Conservation (phyloP, 2,113 vertebrate genomes). For the Vireo altiloquus region DNA sequence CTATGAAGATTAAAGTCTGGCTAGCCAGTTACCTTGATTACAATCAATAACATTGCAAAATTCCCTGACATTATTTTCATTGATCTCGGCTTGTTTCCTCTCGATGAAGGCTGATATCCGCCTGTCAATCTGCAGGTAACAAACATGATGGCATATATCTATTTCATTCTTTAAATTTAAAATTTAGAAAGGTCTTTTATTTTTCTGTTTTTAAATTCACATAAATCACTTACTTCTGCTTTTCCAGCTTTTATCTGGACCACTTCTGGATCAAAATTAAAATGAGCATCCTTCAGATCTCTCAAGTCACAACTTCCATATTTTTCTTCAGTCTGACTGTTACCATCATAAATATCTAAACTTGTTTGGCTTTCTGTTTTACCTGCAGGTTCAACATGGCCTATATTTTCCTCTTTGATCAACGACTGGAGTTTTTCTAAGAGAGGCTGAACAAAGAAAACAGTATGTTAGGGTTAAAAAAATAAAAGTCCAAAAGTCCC, state of each 20-base stretch:
- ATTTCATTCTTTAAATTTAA: slow-evolving; percentile 68
- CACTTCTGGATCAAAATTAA: slow-evolving; percentile 81
- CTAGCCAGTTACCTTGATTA: slow-evolving; percentile 94
- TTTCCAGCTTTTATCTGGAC: slow-evolving; percentile 96
- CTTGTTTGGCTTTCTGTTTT: slow-evolving; percentile 61
- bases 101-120: slow-evolving; percentile 99
- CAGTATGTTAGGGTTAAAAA: background rate
- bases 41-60: slow-evolving; percentile 99
- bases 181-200: background rate
- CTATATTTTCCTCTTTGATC: slow-evolving; percentile 62
- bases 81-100: slow-evolving; percentile 99
- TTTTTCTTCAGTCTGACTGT: slow-evolving; percentile 67
- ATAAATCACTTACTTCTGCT: slow-evolving; percentile 86
- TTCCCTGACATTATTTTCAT: slow-evolving; percentile 99
- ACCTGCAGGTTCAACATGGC: slow-evolving; percentile 52
- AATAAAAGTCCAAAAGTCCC: background rate
- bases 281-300: slow-evolving; percentile 66
- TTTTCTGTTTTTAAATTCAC: background rate
- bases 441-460: slow-evolving; percentile 76
- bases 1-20: slow-evolving; percentile 63
- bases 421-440: slow-evolving; percentile 83
- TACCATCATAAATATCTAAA: slow-evolving; percentile 38
- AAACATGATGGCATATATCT: slow-evolving; percentile 57
- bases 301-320: slow-evolving; percentile 55
- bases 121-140: slow-evolving; percentile 90